Percentiles rank a stretch among this genome's conserved stretches.
Evolutionary conservation across 2,888 invertebrate species (phyloP).

Genomic region (Criorhina ranunculi): DNA sequence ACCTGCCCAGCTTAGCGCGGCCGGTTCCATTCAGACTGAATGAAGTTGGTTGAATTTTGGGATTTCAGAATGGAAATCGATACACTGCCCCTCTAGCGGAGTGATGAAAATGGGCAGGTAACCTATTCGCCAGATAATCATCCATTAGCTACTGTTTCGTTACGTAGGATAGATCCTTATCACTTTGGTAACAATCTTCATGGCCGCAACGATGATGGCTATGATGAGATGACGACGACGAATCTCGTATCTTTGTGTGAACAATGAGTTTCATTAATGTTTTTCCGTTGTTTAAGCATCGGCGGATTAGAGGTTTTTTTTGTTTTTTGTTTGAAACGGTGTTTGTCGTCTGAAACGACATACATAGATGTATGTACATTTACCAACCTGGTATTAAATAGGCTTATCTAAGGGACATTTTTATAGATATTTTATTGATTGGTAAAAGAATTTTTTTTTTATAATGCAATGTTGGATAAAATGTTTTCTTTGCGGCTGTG

Average conservation of each 20-base stretch:
- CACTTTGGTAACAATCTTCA: constrained; percentile 19
- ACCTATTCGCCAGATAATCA: constrained; percentile 75
- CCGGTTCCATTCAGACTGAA: constrained; percentile 30
- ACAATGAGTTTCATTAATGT: constrained; percentile 73
- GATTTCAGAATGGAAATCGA: constrained; percentile 70
- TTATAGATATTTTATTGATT: constrained; percentile 54
- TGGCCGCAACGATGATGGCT: neutral
- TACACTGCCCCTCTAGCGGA: constrained; percentile 47
- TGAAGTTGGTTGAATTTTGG: constrained; percentile 54
- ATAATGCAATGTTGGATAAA: constrained; percentile 9
- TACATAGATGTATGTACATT: constrained; percentile 45
- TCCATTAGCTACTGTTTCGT: constrained; percentile 76
- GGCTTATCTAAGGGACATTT: constrained; percentile 59
- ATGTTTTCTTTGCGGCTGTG: constrained; percentile 16
- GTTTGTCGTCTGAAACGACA: constrained; percentile 57
- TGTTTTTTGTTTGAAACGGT: constrained; percentile 14
- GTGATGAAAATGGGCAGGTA: constrained; percentile 75
- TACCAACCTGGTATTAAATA: constrained; percentile 49
- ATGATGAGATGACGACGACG: constrained; percentile 22
- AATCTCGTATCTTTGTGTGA: constrained; percentile 60
- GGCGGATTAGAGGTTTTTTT: constrained; percentile 59
- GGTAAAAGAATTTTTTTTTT: constrained; percentile 21
- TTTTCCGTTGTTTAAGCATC: constrained; percentile 58
- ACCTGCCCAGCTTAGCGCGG: constrained; percentile 48
- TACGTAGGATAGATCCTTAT: constrained; percentile 48